Evolutionary conservation across 2,888 invertebrate genomes (phyloP), one percentile per base, ranked within the genome.

Genomic region (Acanthococcus lagerstroemiae): DNA sequence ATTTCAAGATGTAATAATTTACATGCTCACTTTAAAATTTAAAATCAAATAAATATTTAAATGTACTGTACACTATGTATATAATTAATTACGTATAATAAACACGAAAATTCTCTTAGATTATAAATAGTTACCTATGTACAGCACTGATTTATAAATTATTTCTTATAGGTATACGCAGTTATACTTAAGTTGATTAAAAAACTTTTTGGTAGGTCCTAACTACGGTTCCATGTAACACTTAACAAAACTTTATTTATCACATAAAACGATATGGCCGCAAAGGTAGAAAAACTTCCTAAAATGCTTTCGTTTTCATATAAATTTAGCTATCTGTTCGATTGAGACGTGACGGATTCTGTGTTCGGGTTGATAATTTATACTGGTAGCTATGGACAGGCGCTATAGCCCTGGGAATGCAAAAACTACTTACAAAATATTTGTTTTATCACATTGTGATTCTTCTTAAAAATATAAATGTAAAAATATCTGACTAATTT

Each of bases 241-340:
- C 46, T 7, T 45, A 45, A 45, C 46, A 19, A 55, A 60, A 48
- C 26, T 60, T 46, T 60, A 60, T 48, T 60, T 60, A 60, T 60
- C 60, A 60, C 60, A 60, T 60, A 46, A 21, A 60, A 60, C 27
- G 57, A 57, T 57, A 60, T 60, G 60, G 60, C 60, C 60, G 46
- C 60, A 46, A 60, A 60, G 45, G 27, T 52, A 22, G 4, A 52
- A 52, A 45, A 45, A 45, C 15, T 5, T 17, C 4, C 19, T 15
- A 7, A 37, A 37, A 6, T 37, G 6, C 37, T 37, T 9, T 9
- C 7, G 15, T 15, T 9, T n/a, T n/a, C n/a, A n/a, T n/a, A n/a
- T n/a, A n/a, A n/a, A n/a, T n/a, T n/a, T n/a, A n/a, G n/a, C n/a
- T n/a, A n/a, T n/a, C n/a, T n/a, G n/a, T n/a, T n/a, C n/a, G n/a